Conservation (phyloP, 2,797 vertebrate genomes). For the Galago senegalensis region DNA sequence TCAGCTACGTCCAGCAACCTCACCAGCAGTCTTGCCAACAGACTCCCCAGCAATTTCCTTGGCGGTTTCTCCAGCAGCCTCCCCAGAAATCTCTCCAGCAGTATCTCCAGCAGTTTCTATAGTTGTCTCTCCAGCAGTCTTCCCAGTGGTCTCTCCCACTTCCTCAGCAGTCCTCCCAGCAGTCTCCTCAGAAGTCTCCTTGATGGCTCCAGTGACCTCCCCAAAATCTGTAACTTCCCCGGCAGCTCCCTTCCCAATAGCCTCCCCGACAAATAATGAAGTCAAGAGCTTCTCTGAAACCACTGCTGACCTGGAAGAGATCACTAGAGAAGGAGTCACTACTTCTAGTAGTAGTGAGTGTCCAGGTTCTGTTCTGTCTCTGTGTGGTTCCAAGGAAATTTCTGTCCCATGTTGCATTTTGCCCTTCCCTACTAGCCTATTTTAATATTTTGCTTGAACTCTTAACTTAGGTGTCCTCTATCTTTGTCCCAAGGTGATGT, state of each 20-base stretch:
- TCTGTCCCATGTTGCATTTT: constrained; percentile 20
- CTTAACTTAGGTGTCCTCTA: neutral
- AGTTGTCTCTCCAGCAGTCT: constrained; percentile 28
- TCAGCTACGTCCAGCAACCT: constrained; percentile 58
- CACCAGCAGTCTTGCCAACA: constrained; percentile 69
- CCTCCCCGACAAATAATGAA: constrained; percentile 59
- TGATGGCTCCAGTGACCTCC: constrained; percentile 62
- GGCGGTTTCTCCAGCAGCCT: constrained; percentile 57
- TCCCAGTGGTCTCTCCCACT: constrained; percentile 57
- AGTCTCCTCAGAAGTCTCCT: constrained; percentile 67
- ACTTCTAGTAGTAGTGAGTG: constrained; percentile 77
- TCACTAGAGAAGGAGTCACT: constrained; percentile 63
- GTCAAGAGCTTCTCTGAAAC: constrained; percentile 75
- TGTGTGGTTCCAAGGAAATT: neutral
- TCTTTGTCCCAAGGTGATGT: constrained; percentile 90
- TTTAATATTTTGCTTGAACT: constrained; percentile 59
- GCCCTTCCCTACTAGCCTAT: neutral
- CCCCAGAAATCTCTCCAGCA: constrained; percentile 50
- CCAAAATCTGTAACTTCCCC: constrained; percentile 73
- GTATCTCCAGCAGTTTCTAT: constrained; percentile 1
- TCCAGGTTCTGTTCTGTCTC: neutral
- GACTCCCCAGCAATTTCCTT: constrained; percentile 27
- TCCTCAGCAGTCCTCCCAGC: constrained; percentile 68
- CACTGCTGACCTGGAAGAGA: constrained; percentile 66
- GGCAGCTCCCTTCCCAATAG: constrained; percentile 32